Evolutionary conservation across 2,113 vertebrate species (phyloP), one percentile per base, ranked within the genome.

Genomic region (Bombycilla garrulus): DNA sequence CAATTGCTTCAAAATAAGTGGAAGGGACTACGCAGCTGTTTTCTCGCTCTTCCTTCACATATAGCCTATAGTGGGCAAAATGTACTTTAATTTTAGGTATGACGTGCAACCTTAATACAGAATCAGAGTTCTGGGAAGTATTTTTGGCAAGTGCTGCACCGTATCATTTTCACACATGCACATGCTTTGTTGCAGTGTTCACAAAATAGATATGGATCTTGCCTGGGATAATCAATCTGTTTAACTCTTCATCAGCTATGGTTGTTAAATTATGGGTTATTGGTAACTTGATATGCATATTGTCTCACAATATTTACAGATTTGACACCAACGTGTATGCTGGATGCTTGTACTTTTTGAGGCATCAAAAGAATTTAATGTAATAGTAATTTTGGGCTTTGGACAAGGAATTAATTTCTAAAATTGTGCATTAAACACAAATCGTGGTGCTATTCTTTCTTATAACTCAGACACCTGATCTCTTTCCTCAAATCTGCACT

Each of bases 21-120:
- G 36, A 38, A 86, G 21, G 22, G n/a, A 33, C 47, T 22, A 6
- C 2, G 16, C 0, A 15, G 40, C 79, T 51, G 20, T 54, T 47
- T 77, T 54, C 65, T 76, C 61, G 31, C 70, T 5, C 9, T 71
- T 85, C 62, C 66, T 86, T 88, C 81, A 64, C 61, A 21, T 9
- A n/a, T 12, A 35, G 47, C 58, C 69, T 92, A 35, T 36, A 61
- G 64, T 86, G 58, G 84, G 73, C 28, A 93, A 91, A 87, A 67
- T 7, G 26, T 45, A 25, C 60, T 60, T 95, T 85, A 77, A 67
- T 77, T 96, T 90, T 80, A 85, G 60, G 42, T 53, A 40, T 58
- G 81, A 72, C 4, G 17, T 73, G 65, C 85, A 65, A 18, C 66
- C 40, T 53, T 86, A 80, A 51, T n/a, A 18, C 62, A 11, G 72